Evolutionary conservation across 2,888 invertebrate genomes (phyloP).

Genomic region (Drosophila pseudotakahashii): DNA sequence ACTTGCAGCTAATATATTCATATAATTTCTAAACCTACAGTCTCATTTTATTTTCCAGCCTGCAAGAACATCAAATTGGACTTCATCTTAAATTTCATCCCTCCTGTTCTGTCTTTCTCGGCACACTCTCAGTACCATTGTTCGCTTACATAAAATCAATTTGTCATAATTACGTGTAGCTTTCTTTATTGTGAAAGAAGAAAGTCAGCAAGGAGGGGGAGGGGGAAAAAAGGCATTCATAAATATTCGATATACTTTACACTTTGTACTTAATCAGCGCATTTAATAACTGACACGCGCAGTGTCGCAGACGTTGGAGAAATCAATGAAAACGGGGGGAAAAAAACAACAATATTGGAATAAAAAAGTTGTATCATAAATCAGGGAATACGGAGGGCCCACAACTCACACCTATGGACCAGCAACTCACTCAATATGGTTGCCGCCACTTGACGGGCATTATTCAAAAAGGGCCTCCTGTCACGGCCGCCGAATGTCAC

Average conservation of each 20-base stretch:
- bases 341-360: conserved; percentile 33
- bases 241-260: conserved; percentile 59
- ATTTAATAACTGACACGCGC: conserved; percentile 77
- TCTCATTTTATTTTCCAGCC: conserved; percentile 10
- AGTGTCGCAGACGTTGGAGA: conserved; percentile 28
- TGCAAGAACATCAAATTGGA: conserved; percentile 23
- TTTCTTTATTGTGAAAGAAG: conserved; percentile 1
- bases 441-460: conserved; percentile 73
- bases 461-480: conserved; percentile 65
- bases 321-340: conserved; percentile 30
- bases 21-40: not conserved
- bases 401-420: conserved; percentile 11
- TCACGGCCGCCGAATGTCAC: conserved; percentile 76
- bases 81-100: conserved; percentile 28
- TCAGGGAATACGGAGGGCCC: conserved; percentile 39
- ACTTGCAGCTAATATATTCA: conserved; percentile 3
- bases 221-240: conserved; percentile 38
- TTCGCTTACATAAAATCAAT: conserved; percentile 51
- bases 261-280: conserved; percentile 73
- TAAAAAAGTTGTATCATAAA: conserved; percentile 70
- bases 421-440: conserved; percentile 25
- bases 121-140: conserved; percentile 27
- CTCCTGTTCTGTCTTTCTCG: not conserved
- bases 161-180: conserved; percentile 63
- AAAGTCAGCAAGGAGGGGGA: not conserved